Evolutionary conservation across 2,888 invertebrate genomes (phyloP).

Genomic region (Dasypogon diadema): DNA sequence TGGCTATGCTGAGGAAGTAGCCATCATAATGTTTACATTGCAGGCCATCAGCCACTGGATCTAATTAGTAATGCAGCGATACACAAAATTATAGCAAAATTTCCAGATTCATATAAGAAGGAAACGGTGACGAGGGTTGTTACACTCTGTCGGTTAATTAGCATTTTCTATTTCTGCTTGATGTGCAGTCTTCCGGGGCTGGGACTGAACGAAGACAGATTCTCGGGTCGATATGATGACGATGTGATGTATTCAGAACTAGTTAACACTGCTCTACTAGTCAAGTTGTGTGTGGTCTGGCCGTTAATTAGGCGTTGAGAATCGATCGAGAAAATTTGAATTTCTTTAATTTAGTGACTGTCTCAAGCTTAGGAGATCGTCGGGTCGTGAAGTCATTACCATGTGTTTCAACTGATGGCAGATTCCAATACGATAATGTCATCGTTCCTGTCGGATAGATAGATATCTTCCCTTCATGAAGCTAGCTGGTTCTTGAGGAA

Average conservation of each 20-base stretch:
- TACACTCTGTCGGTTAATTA: constrained; percentile 23
- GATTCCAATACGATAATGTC: constrained; percentile 25
- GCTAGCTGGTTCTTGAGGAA: background rate
- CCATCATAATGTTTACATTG: constrained; percentile 32
- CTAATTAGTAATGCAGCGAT: constrained; percentile 40
- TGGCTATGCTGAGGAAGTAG: background rate
- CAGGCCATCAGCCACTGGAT: constrained; percentile 19
- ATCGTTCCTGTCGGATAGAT: constrained; percentile 22
- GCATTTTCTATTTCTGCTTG: constrained; percentile 41
- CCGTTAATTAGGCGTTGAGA: constrained; percentile 39
- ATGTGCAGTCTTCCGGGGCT: constrained; percentile 24
- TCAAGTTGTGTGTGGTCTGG: constrained; percentile 1
- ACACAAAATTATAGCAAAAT: constrained; percentile 33
- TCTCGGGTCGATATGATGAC: constrained; percentile 28
- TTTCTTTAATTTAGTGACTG: constrained; percentile 37
- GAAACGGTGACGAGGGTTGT: constrained; percentile 13
- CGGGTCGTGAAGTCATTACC: constrained; percentile 20
- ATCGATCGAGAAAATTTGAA: constrained; percentile 42
- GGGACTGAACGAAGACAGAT: constrained; percentile 31
- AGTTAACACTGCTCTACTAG: constrained; percentile 32
- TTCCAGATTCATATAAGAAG: constrained; percentile 27
- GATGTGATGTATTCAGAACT: constrained; percentile 35
- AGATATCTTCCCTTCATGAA: constrained; percentile 18
- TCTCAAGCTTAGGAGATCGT: background rate
- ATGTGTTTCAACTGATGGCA: constrained; percentile 35